These are phyloP conservation scores for Belonocnema kinseyi DNA, from an alignment of 1,140 invertebrate genomes.

Conservation along the genomic window DNA sequence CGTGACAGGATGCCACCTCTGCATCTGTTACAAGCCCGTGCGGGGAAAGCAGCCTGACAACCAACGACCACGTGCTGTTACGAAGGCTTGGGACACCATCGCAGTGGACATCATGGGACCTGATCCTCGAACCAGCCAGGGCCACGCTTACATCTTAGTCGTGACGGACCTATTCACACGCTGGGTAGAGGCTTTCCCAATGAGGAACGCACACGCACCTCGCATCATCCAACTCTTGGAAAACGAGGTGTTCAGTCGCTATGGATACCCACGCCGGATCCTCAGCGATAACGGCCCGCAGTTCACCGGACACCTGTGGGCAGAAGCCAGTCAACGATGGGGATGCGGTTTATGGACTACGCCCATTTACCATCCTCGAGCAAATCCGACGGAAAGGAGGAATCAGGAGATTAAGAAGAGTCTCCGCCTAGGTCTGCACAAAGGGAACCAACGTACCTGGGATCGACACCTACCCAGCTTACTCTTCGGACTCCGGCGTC, in stretches of 20 bases:
- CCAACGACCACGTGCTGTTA: background rate
- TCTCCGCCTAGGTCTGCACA: too few relatives aligned
- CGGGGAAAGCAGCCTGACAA: too few relatives aligned
- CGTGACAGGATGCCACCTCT: background rate
- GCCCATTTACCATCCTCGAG: too few relatives aligned
- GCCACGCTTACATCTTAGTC: conserved; percentile 7
- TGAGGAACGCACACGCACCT: too few relatives aligned
- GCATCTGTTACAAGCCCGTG: background rate
- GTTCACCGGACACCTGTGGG: background rate
- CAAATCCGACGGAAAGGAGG: conserved; percentile 38
- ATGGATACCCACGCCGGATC: conserved; percentile 41
- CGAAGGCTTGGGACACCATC: background rate
- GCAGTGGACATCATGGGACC: background rate
- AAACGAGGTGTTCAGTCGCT: conserved; percentile 37
- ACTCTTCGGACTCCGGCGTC: conserved; percentile 43
- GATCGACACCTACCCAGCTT: conserved; percentile 23
- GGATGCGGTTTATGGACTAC: too few relatives aligned
- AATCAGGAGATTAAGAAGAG: conserved; percentile 52
- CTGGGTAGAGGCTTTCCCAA: too few relatives aligned
- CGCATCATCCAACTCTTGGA: background rate
- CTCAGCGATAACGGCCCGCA: conserved; percentile 41
- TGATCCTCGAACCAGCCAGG: background rate
- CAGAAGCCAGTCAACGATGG: background rate
- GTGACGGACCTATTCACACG: background rate
- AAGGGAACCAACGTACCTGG: too few relatives aligned